Percentiles rank a stretch among this genome's conserved stretches.
Conservation (phyloP, 1,140 invertebrate species). For the Pogonognathellus flavescens region DNA sequence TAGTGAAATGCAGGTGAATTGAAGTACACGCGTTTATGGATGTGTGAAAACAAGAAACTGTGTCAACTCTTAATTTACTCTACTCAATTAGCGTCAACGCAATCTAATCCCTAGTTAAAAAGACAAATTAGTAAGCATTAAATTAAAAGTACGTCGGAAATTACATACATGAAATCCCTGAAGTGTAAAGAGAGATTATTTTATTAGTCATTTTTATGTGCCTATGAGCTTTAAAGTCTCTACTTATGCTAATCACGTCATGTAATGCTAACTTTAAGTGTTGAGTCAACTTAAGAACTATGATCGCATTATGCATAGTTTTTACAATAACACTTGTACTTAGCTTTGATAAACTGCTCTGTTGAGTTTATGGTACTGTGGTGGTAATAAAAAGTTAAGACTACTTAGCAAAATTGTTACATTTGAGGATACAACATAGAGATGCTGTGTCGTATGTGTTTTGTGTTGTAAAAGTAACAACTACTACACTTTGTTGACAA, state of each 20-base stretch:
- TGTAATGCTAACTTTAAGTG: not conserved
- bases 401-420: too few species aligned
- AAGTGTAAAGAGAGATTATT: not conserved
- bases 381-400: too few species aligned
- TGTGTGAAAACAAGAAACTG: not conserved
- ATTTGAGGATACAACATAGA: too few species aligned
- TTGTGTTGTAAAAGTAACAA: too few species aligned
- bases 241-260: not conserved
- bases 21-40: not conserved
- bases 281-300: too few species aligned
- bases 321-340: too few species aligned
- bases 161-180: not conserved
- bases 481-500: too few species aligned
- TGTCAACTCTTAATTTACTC: conserved; percentile 14
- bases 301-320: too few species aligned
- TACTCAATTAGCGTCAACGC: conserved; percentile 29
- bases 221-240: not conserved
- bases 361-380: too few species aligned
- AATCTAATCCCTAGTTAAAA: not conserved
- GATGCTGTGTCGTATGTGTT: too few species aligned
- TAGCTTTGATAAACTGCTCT: too few species aligned
- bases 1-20: not conserved
- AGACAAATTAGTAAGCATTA: not conserved
- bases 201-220: not conserved
- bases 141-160: not conserved